Base-by-base conservation (phyloP, 2,888 invertebrate genomes). In the Linhomoeus sp. region DNA sequence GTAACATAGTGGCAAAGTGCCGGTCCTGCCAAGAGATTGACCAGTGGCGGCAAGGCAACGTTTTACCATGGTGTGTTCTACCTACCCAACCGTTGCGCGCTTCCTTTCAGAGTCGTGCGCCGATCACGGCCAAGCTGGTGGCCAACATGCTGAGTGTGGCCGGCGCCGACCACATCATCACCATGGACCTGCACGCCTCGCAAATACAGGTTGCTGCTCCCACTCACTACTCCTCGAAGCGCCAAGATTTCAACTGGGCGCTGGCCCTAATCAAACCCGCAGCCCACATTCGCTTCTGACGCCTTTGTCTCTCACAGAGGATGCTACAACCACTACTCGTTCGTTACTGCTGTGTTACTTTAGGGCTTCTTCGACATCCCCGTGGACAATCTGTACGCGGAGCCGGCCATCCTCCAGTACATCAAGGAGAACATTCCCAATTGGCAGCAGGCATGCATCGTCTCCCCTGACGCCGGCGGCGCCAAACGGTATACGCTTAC, bases 121-220 rank as follows among this genome's bases (percentile, higher is more conserved):
- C 88, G 2, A 90, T 88, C 55, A 85, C 86, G 0, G 88, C 88
- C 1, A 90, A 90, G 68, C 73, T 88, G 55, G 85, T 90, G 5
- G 43, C 43, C 20, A 90, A 90, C 69, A 88, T 90, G 77, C 70
- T 90, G 51, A 84, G 86, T 0, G 86, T 86, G 14, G 83, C 88
- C 38, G 88, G 88, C 3, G 86, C 88, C 3, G 87, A 90, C 66
- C 90, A 90, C 67, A 88, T 90, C 58, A 90, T 90, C 61, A 90
- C 88, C 17, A 88, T 90, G 87, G 88, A 90, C 66, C 75, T 90
- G 44, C 88, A 90, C 67, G 88, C 88, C 14, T 86, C 86, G 22
- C 88, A 90, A 71, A 90, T 90, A 57, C 88, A 88, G 65, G 70
- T 68, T 2, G n/a, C 2, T 33, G 9, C 12, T 43, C 24, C n/a